Conservation (phyloP, 1,140 invertebrate genomes). For the Theocolax elegans region DNA sequence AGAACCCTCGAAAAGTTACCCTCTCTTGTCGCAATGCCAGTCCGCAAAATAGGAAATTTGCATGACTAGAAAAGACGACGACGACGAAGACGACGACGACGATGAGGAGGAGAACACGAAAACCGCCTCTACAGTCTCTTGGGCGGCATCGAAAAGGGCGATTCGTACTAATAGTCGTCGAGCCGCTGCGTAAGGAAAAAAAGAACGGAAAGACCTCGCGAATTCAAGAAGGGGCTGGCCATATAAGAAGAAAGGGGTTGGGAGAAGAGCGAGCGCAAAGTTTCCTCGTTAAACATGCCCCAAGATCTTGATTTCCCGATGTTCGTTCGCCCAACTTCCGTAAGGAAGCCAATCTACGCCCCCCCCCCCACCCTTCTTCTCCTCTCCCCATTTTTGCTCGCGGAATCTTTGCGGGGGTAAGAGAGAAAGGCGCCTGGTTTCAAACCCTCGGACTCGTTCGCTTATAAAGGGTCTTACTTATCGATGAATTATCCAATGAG, state of each 20-base stretch:
- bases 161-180: conserved; percentile 18
- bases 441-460: conserved; percentile 10
- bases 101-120: not conserved
- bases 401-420: not conserved
- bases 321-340: conserved; percentile 14
- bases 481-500: conserved; percentile 35
- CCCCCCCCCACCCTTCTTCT: not conserved
- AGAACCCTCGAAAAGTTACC: not conserved
- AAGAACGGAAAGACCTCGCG: not conserved
- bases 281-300: conserved; percentile 43
- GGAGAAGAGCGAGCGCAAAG: conserved; percentile 18
- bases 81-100: too few species aligned
- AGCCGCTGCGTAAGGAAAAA: not conserved
- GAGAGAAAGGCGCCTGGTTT: not conserved
- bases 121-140: not conserved
- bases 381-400: not conserved
- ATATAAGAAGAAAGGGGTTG: not conserved
- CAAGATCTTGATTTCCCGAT: conserved; percentile 40
- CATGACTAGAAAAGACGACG: not conserved
- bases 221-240: not conserved
- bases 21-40: not conserved
- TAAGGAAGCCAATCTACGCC: conserved; percentile 36
- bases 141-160: not conserved
- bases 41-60: conserved; percentile 6
- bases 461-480: conserved; percentile 8